Evolutionary conservation across 2,888 invertebrate genomes (phyloP), one percentile per base, ranked within the genome.

Genomic region (Harpalus rubripes): DNA sequence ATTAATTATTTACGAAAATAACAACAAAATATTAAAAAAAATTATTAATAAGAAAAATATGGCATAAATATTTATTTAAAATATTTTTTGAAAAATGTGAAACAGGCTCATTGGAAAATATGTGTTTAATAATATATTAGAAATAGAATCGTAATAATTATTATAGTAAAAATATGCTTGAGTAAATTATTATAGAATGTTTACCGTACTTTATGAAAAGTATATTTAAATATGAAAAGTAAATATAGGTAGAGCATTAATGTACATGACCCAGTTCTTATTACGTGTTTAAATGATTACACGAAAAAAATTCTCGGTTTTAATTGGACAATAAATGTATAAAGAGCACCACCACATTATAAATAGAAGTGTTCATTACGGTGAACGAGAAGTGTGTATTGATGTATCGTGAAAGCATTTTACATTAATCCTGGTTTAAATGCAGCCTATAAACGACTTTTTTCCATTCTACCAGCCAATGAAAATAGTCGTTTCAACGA

Each of bases 351-450:
- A 16, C 44, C 18, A 74, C 72, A 72, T 72, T 18, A 74, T 41
- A 74, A 41, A 68, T 22, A 63, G 68, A 18, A 18, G 44, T 74
- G 44, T 74, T 74, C 72, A 74, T 74, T 74, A 74, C 44, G 18
- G 41, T 12, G 18, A 41, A 44, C 72, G 44, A 18, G 41, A 44
- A 74, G 72, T 74, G 72, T 74, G 18, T 74, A 74, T 74, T 74
- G 72, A 74, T 74, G 72, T 74, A 74, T 74, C 41, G 44, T 74
- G 72, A 74, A 74, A 74, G 72, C 72, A 18, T 74, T 74, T 74
- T 74, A 18, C 72, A 74, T 74, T 74, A 74, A 74, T 74, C 68
- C 72, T 44, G 72, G 72, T 44, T 74, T 74, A 74, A 74, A 74
- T 15, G 72, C 41, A 74, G 18, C 72, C 72, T 74, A 74, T 74